phyloP scores from a whole-genome alignment of 2,888 invertebrate species.

The Drosophila quasianomalipes region DNA sequence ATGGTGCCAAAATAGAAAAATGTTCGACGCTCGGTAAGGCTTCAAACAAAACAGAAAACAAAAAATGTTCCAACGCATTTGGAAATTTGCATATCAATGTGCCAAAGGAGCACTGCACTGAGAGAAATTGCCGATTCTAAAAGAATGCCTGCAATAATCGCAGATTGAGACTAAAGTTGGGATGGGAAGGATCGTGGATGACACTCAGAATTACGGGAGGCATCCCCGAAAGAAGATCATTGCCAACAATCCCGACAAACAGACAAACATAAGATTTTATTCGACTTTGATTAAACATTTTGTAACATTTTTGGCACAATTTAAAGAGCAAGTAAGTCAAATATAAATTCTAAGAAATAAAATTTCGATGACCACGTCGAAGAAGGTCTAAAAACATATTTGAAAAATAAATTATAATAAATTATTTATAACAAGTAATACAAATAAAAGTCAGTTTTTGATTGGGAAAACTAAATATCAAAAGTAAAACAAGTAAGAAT shows the following conservation, averaged over 20 bases:
- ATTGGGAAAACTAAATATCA: too few species aligned
- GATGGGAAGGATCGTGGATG: neutral
- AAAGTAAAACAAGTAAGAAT: too few species aligned
- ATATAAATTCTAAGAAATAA: too few species aligned
- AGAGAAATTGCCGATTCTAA: conserved; percentile 2
- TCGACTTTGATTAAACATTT: too few species aligned
- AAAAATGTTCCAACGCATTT: conserved; percentile 58
- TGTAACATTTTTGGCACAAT: too few species aligned
- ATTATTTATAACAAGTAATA: too few species aligned
- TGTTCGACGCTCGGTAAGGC: conserved; percentile 29
- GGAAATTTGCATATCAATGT: conserved; percentile 82
- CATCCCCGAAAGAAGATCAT: neutral
- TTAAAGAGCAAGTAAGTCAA: neutral
- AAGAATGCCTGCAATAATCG: neutral
- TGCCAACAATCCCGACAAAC: neutral
- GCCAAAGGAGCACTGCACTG: conserved; percentile 48
- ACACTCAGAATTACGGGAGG: neutral
- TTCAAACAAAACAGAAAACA: conserved; percentile 15
- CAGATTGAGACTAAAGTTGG: neutral
- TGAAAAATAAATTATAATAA: too few species aligned
- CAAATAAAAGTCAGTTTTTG: too few species aligned
- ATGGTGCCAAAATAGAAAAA: conserved; percentile 79
- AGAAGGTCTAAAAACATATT: too few species aligned
- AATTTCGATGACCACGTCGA: too few species aligned
- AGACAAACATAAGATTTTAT: neutral